Evolutionary conservation across 2,113 vertebrate genomes (phyloP).

Genomic region (Syngnathus typhle): DNA sequence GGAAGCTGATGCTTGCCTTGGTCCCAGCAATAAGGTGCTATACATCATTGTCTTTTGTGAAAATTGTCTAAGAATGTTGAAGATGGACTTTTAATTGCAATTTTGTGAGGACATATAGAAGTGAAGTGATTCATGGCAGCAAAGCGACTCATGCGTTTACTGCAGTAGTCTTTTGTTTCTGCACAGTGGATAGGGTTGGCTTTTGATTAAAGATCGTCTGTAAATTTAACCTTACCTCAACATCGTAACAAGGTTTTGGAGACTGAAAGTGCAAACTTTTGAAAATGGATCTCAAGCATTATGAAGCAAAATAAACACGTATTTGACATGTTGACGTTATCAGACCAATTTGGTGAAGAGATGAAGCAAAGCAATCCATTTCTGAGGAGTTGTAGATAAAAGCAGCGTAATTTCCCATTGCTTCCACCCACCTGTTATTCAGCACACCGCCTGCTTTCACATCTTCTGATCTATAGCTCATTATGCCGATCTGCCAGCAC

Average conservation of each 20-base stretch:
- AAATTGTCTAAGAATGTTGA: constrained; percentile 11
- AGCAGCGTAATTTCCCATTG: neutral
- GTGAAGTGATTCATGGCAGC: constrained; percentile 18
- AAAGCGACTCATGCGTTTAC: constrained; percentile 13
- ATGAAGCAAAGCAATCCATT: neutral
- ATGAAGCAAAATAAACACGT: constrained; percentile 13
- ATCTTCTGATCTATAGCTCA: neutral
- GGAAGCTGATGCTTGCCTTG: constrained; percentile 23
- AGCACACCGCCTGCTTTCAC: neutral
- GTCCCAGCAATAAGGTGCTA: constrained; percentile 4
- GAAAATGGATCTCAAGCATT: constrained; percentile 2
- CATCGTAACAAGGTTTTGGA: constrained; percentile 33
- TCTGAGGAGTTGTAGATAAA: neutral
- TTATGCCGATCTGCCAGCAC: neutral
- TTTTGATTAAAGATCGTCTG: constrained; percentile 54
- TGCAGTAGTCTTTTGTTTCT: constrained; percentile 32
- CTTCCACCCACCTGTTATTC: neutral
- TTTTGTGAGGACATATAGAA: constrained; percentile 18
- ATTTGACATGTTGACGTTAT: neutral
- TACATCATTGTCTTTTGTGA: neutral
- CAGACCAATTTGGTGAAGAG: neutral
- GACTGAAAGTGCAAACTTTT: constrained; percentile 5
- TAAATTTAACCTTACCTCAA: constrained; percentile 32
- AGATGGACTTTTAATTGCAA: constrained; percentile 17
- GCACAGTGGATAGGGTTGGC: constrained; percentile 21